These are phyloP conservation scores for Heliconius ismenius DNA, from an alignment of 2,888 invertebrate genomes.

Conservation along the genomic window DNA sequence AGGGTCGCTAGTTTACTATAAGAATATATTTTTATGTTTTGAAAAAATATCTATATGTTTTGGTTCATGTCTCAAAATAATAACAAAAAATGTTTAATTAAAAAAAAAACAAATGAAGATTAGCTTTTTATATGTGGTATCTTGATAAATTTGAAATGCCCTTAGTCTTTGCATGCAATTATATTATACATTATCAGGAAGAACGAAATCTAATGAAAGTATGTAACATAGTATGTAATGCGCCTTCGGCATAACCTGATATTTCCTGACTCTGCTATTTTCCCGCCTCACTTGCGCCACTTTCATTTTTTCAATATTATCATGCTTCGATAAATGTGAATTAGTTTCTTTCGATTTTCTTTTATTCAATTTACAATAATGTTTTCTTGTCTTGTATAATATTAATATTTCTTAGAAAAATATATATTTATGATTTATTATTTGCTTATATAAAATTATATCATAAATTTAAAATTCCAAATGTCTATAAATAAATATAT, in stretches of 20 bases:
- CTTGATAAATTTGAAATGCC: background rate
- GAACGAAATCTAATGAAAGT: constrained; percentile 17
- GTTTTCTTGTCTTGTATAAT: background rate
- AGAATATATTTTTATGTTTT: background rate
- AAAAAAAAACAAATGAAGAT: too few relatives aligned
- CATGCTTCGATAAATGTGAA: constrained; percentile 27
- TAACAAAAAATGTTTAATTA: too few relatives aligned
- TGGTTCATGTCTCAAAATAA: background rate
- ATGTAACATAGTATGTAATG: constrained; percentile 28
- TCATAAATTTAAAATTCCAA: too few relatives aligned
- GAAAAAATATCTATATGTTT: background rate
- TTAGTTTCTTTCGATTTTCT: background rate
- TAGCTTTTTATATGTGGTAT: background rate
- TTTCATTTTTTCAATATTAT: constrained; percentile 39
- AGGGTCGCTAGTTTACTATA: too few relatives aligned
- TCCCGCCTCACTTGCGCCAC: constrained; percentile 36
- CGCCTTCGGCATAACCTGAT: constrained; percentile 33
- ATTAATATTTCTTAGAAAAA: background rate
- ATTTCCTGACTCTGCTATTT: constrained; percentile 40
- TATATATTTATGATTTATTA: background rate
- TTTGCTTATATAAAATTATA: background rate
- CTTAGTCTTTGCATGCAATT: constrained; percentile 5
- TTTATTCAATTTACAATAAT: constrained; percentile 5
- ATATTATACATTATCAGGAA: constrained; percentile 20
- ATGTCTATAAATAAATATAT: too few relatives aligned